Evolutionary conservation across 2,113 vertebrate species (phyloP), one percentile per base, ranked within the genome.

Genomic region (Pedetes capensis): DNA sequence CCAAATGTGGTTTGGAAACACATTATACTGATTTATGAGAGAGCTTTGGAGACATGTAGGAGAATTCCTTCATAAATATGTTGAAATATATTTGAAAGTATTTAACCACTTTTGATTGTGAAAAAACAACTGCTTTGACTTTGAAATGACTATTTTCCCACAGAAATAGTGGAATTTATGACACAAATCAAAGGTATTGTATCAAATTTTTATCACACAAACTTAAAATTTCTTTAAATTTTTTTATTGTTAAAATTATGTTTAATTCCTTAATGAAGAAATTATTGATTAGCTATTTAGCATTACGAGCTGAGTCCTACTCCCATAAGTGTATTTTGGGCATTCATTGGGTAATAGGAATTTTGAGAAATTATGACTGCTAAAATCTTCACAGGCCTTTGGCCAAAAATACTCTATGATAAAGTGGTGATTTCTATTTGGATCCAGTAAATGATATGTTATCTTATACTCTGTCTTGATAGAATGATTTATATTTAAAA

Each of bases 11-110:
- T 95, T 91, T 86, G 72, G 85, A 92, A 96, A 69, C 79, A 94
- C 79, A 94, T 96, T 94, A 94, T 53, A 88, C 81, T 96, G 96
- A 97, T 97, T 95, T 97, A 96, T 91, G 92, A 91, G 92, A 78
- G 59, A 59, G 79, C 32, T 87, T 93, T 93, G 49, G 79, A 89
- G 78, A 49, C 74, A n/a, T 66, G 53, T 76, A 71, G 66, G 87
- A 96, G 63, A 96, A 97, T 93, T 91, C 74, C 71, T 95, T 95
- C 63, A 92, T 96, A 95, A 95, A 96, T 95, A 97, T 75, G 66
- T 79, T 91, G 71, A 91, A 95, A 91, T 95, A 59, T 93, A 87
- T 95, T 96, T 96, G 69, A 94, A 96, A 91, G 68, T 91, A 92
- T 72, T 94, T 96, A 64, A 71, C 59, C 53, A 85, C 59, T 94